phyloP scores from a whole-genome alignment of 2,797 vertebrate genomes.

The Tachyglossus aculeatus region DNA sequence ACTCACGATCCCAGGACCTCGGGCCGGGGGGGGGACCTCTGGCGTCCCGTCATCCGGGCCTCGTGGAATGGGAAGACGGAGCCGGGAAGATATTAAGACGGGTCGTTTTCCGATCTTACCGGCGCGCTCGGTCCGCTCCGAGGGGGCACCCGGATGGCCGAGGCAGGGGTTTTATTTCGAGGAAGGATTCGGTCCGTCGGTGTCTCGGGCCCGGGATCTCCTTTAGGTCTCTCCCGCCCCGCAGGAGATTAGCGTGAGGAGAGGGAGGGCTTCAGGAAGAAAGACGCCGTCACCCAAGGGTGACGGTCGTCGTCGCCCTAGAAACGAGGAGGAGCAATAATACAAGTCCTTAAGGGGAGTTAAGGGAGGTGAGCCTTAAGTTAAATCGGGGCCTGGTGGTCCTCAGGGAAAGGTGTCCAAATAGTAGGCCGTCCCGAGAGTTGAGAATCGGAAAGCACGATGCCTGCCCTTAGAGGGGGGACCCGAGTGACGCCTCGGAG shows the following conservation, averaged over 20 bases:
- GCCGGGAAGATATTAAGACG: no score
- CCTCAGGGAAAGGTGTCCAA: no score
- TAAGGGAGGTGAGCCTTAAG: background rate
- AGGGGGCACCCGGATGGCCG: constrained; percentile 16
- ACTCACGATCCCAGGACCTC: no score
- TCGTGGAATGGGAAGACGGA: no score
- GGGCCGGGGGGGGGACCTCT: no score
- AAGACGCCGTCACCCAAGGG: constrained; percentile 11
- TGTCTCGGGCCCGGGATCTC: constrained; percentile 54
- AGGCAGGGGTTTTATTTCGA: constrained; percentile 9
- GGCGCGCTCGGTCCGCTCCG: background rate
- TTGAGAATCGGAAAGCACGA: no score
- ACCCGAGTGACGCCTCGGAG: no score
- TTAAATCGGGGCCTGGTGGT: no score
- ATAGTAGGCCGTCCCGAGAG: no score
- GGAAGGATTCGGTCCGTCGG: constrained; percentile 33
- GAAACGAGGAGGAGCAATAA: background rate
- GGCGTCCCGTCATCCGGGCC: no score
- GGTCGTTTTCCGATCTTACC: background rate
- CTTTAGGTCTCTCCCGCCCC: constrained; percentile 67
- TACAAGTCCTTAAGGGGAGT: background rate
- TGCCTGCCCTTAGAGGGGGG: no score
- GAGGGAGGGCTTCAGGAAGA: constrained; percentile 41
- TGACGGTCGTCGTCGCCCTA: constrained; percentile 8
- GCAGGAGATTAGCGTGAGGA: constrained; percentile 58